Conservation (phyloP, 2,797 vertebrate species). For the Sebastes hopkinsi region DNA sequence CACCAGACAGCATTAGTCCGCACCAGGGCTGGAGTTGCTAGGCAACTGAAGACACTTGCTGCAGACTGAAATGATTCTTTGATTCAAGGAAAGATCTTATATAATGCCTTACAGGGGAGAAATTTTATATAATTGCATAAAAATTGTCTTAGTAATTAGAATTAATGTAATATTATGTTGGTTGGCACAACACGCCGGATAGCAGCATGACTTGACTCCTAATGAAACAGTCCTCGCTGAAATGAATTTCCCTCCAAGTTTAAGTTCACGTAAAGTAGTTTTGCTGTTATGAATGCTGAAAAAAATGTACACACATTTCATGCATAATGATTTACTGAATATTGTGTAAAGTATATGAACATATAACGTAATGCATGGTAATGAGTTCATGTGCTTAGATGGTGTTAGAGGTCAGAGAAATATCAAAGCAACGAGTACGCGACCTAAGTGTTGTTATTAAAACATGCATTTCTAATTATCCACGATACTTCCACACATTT, state of each 20-base stretch:
- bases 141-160: conserved; percentile 62
- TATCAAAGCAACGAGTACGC: not conserved
- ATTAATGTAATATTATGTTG: conserved; percentile 40
- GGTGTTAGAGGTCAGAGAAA: conserved; percentile 6
- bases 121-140: conserved; percentile 62
- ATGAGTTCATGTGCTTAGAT: not conserved
- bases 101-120: conserved; percentile 69
- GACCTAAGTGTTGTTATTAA: not conserved
- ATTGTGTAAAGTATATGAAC: not conserved
- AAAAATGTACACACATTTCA: not conserved
- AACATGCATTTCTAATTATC: not conserved
- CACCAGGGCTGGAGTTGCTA: conserved; percentile 85
- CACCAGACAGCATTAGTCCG: conserved; percentile 82
- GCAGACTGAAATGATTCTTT: conserved; percentile 86
- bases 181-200: conserved; percentile 17
- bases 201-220: not conserved
- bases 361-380: not conserved
- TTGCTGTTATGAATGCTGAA: not conserved
- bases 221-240: conserved; percentile 7
- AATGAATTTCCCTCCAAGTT: conserved; percentile 4
- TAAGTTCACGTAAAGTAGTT: conserved; percentile 14
- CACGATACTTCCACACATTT: not conserved
- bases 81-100: conserved; percentile 83
- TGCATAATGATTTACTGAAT: conserved; percentile 1
- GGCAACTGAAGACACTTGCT: conserved; percentile 88